Evolutionary conservation across 2,113 vertebrate genomes (phyloP).

Genomic region (Oryzias javanicus): DNA sequence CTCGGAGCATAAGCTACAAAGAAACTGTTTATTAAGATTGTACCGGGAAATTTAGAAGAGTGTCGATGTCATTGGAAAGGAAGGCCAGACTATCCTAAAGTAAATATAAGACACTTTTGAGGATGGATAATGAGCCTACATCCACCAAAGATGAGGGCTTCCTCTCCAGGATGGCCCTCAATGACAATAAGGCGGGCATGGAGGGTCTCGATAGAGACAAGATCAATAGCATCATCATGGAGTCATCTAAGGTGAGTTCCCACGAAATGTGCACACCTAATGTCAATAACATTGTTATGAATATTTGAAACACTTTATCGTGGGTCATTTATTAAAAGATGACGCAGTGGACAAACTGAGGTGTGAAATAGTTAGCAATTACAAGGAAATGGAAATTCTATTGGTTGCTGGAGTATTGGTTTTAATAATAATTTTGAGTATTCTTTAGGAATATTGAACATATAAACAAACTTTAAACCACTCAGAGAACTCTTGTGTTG

Average conservation of each 20-base stretch:
- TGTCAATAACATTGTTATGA: neutral
- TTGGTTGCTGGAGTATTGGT: too few relatives aligned
- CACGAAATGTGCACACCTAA: neutral
- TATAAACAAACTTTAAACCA: too few relatives aligned
- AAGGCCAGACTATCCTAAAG: neutral
- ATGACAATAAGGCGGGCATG: constrained; percentile 99
- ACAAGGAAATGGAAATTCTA: too few relatives aligned
- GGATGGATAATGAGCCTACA: constrained; percentile 53
- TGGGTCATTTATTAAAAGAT: neutral
- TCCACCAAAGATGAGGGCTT: constrained; percentile 68
- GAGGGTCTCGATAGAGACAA: constrained; percentile 94
- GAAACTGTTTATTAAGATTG: neutral
- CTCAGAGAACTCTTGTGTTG: too few relatives aligned
- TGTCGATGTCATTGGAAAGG: neutral
- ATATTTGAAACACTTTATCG: neutral
- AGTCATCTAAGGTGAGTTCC: constrained; percentile 86
- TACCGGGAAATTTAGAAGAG: neutral
- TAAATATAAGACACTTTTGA: neutral
- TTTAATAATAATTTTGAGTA: too few relatives aligned
- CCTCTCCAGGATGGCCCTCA: constrained; percentile 91
- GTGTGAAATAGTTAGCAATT: too few relatives aligned
- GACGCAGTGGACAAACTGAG: neutral
- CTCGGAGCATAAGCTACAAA: neutral
- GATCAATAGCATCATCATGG: constrained; percentile 98
- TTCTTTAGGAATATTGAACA: too few relatives aligned